phyloP scores from a whole-genome alignment of 2,113 vertebrate species.

The Bos javanicus region DNA sequence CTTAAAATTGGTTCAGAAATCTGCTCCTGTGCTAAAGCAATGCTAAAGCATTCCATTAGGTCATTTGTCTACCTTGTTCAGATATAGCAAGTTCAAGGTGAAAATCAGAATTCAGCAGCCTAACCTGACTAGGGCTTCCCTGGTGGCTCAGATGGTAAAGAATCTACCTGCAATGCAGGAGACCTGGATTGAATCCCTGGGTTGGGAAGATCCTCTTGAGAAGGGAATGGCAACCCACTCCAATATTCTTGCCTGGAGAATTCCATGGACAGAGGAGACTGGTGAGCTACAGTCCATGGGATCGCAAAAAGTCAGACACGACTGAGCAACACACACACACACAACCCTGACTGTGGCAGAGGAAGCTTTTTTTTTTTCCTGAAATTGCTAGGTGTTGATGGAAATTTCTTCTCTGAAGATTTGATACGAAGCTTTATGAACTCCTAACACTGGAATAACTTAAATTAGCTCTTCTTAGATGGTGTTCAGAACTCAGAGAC shows the following conservation, averaged over 20 bases:
- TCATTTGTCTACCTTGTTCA: background rate
- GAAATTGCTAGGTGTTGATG: background rate
- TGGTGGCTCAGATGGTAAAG: background rate
- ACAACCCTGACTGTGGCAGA: background rate
- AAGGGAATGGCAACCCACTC: background rate
- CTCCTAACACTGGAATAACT: background rate
- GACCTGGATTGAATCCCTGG: background rate
- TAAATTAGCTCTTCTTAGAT: background rate
- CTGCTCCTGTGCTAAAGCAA: background rate
- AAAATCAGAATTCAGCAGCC: background rate
- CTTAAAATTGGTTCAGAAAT: background rate
- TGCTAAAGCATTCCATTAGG: background rate
- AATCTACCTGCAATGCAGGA: background rate
- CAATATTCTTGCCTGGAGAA: background rate
- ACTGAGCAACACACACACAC: background rate
- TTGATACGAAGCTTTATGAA: background rate
- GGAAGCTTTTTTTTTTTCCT: background rate
- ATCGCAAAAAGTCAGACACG: background rate
- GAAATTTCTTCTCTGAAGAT: conserved; percentile 27
- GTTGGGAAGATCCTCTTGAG: background rate
- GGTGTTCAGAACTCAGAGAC: background rate
- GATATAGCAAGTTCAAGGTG: background rate
- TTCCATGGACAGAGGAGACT: background rate
- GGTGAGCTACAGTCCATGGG: background rate
- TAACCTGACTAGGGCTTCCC: background rate